These are phyloP conservation scores for Setophaga petechia DNA, from an alignment of 2,113 vertebrate species.

Conservation along the genomic window DNA sequence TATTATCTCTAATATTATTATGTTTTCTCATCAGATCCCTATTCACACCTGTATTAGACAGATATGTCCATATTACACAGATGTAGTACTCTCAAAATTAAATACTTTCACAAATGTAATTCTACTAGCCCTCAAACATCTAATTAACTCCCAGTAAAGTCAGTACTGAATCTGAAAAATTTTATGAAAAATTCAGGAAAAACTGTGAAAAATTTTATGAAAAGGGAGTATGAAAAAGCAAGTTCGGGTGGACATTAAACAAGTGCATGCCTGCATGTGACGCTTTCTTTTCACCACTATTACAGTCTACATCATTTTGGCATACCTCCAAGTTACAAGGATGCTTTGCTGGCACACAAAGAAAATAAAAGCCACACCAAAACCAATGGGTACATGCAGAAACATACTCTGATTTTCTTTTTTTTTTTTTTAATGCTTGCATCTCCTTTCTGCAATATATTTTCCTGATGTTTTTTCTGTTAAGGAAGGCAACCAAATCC, in stretches of 20 bases:
- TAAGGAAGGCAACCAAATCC: neutral
- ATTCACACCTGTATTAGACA: neutral
- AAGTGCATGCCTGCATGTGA: fast-evolving
- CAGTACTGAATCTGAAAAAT: neutral
- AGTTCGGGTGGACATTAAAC: neutral
- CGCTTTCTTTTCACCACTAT: neutral
- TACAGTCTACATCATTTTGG: neutral
- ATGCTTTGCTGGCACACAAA: neutral
- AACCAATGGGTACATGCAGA: neutral
- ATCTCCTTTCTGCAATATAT: neutral
- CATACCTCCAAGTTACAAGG: neutral
- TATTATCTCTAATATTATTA: neutral
- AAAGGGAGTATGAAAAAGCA: neutral
- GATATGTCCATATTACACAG: neutral
- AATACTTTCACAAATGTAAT: neutral
- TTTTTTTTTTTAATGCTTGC: neutral
- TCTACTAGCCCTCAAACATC: neutral
- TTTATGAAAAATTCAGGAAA: neutral
- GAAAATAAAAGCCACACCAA: neutral
- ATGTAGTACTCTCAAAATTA: neutral
- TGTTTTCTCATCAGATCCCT: neutral
- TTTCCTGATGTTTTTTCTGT: neutral
- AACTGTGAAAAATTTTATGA: neutral
- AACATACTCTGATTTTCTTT: neutral
- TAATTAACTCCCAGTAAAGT: neutral